Base-by-base conservation (phyloP, 2,888 invertebrate species). In the Linnaemya vulpina region DNA sequence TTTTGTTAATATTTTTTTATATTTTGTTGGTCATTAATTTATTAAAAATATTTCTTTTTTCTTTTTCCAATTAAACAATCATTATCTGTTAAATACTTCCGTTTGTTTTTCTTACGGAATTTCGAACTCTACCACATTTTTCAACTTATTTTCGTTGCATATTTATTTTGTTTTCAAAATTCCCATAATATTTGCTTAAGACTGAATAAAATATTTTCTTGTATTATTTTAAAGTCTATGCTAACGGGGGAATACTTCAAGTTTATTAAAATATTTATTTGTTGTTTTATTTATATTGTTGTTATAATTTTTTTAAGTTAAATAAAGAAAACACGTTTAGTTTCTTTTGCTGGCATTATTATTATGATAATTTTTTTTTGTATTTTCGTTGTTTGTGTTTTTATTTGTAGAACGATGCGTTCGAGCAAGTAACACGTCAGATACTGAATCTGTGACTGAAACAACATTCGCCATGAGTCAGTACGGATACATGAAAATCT, bases 391-490 rank as follows among this genome's bases (percentile, higher is more conserved):
- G 11, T 65, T 58, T 51, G 55, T 76, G 51, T 83, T 55, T 76
- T 17, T 82, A 75, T 82, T 58, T 79, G 84, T 80, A 73, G 88
- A 89, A 84, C 88, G 89, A 89, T 90, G 92, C 92, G 91, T 89
- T 91, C 91, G 88, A 89, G 88, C 87, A 91, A 91, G 91, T 90
- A 91, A 92, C 92, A 91, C 92, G 92, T 91, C 90, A 90, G 91
- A 91, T 91, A 92, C 92, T 92, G 91, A 92, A 92, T 91, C 91
- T 91, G 90, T 91, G 91, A 90, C 92, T 91, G 92, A 92, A 91
- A 91, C 91, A 91, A 91, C 91, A 91, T 89, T 90, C 89, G 90
- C 89, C 89, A 91, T 91, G 90, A 89, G 89, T 89, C 89, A 89
- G 86, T 83, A 83, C 76, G 78, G 71, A 71, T 81, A 86, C 87